Evolutionary conservation across 2,113 vertebrate species (phyloP).

Genomic region (Brevimyrus niger): DNA sequence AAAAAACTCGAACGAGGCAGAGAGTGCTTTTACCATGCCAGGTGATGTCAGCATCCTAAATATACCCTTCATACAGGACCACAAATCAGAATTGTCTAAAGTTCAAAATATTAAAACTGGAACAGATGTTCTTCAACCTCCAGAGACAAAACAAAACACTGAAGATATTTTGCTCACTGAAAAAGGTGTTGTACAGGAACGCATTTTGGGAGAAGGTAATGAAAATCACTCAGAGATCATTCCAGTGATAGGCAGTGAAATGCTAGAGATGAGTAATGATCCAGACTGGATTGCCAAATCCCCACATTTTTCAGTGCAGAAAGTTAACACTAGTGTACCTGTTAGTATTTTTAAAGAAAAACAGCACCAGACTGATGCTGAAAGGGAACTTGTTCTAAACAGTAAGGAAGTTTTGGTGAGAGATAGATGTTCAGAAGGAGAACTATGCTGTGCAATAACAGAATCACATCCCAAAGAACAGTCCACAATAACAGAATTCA

Average conservation of each 20-base stretch:
- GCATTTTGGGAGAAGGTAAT: conserved; percentile 11
- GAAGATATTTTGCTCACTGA: conserved; percentile 5
- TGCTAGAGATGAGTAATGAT: conserved; percentile 3
- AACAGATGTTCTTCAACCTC: conserved; percentile 13
- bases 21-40: conserved; percentile 65
- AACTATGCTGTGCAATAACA: not conserved
- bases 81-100: conserved; percentile 44
- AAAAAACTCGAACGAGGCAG: conserved; percentile 50
- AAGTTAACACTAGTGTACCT: not conserved
- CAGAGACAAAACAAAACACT: conserved; percentile 7
- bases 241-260: not conserved
- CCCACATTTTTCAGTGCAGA: not conserved
- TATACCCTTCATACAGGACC: conserved; percentile 72
- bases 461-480: not conserved
- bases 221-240: conserved; percentile 13
- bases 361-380: not conserved
- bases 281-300: not conserved
- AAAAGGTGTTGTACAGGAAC: not conserved
- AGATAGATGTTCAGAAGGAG: not conserved
- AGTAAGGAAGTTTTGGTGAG: conserved; percentile 7
- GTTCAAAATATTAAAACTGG: conserved; percentile 22
- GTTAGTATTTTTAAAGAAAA: conserved; percentile 1
- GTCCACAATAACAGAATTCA: conserved; percentile 11
- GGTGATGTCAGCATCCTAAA: conserved; percentile 60
- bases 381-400: conserved; percentile 9